Evolutionary conservation across 2,888 invertebrate genomes (phyloP).

Genomic region (Nebria salina): DNA sequence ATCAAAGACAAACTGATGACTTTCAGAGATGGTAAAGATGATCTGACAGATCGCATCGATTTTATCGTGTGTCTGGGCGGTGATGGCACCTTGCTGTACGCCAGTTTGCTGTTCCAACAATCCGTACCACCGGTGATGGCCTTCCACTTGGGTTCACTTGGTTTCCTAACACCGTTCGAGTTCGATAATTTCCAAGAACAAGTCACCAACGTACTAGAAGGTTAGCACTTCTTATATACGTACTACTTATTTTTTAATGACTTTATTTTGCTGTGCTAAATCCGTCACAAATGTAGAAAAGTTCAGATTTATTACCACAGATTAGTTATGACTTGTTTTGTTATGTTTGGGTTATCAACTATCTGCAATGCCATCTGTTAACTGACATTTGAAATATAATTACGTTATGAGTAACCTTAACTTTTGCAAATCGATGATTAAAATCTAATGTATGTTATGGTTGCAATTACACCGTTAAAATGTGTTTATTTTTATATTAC

Average conservation of each 20-base stretch:
- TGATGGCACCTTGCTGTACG: slow-evolving; percentile 95
- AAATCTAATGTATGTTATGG: no score
- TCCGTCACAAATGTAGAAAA: background rate
- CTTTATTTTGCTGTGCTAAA: background rate
- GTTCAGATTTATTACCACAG: background rate
- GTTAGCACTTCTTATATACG: slow-evolving; percentile 61
- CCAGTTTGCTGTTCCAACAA: slow-evolving; percentile 93
- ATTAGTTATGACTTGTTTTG: slow-evolving; percentile 17
- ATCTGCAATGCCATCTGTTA: background rate
- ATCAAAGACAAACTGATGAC: slow-evolving; percentile 89
- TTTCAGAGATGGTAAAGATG: slow-evolving; percentile 89
- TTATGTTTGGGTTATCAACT: background rate
- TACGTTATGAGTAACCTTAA: no score
- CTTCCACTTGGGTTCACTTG: slow-evolving; percentile 95
- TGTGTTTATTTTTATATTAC: no score
- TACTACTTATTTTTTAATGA: background rate
- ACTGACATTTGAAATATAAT: no score
- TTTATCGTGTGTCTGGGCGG: slow-evolving; percentile 97
- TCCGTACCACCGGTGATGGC: slow-evolving; percentile 98
- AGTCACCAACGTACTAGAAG: slow-evolving; percentile 93
- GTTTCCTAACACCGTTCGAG: slow-evolving; percentile 95
- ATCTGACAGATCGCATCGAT: slow-evolving; percentile 95
- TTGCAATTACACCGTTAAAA: no score
- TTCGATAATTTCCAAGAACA: slow-evolving; percentile 94
- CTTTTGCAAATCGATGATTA: no score